phyloP scores from a whole-genome alignment of 1,140 invertebrate species.

The Heliconius eleuchia region DNA sequence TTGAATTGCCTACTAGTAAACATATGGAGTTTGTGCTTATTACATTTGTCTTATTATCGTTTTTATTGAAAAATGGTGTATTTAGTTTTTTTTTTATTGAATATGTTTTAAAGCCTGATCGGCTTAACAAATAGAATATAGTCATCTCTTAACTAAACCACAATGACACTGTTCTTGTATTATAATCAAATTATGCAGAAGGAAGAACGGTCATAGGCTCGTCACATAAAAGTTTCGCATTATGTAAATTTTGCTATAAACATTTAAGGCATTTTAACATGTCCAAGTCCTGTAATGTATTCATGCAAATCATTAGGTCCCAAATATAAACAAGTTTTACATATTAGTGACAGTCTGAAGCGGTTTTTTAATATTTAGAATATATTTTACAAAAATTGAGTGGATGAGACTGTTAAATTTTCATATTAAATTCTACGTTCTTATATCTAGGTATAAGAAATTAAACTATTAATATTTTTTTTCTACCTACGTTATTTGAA shows the following conservation, averaged over 20 bases:
- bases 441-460: too few species aligned
- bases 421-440: too few species aligned
- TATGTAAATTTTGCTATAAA: conserved; percentile 51
- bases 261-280: conserved; percentile 45
- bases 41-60: too few species aligned
- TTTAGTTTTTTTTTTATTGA: too few species aligned
- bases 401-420: neutral
- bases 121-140: too few species aligned
- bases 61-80: too few species aligned
- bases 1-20: too few species aligned
- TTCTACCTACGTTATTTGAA: too few species aligned
- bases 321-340: conserved; percentile 47
- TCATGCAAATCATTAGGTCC: conserved; percentile 45
- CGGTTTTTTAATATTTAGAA: neutral
- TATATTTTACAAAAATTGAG: neutral
- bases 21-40: too few species aligned
- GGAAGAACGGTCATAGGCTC: neutral
- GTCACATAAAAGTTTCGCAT: conserved; percentile 16
- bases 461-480: too few species aligned
- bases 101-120: too few species aligned
- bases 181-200: conserved; percentile 2
- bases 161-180: neutral
- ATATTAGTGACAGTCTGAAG: conserved; percentile 22
- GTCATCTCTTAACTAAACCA: neutral
- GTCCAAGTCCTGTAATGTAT: conserved; percentile 59